Percentiles rank a stretch among this genome's conserved stretches.
Conservation (phyloP, 2,888 invertebrate species). For the Aromia moschata region DNA sequence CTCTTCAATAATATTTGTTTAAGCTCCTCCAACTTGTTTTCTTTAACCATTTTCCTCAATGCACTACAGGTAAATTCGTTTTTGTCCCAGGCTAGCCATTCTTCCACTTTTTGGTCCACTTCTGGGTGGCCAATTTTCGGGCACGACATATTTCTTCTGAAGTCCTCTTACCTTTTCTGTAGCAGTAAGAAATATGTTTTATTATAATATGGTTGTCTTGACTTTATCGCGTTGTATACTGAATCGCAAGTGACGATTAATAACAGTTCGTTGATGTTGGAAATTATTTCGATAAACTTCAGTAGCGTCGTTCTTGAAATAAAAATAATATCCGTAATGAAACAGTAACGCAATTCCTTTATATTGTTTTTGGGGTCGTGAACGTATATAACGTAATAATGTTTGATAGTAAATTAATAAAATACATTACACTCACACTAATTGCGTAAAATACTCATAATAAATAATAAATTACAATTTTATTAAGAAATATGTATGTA, state of each 20-base stretch:
- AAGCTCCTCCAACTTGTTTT: slow-evolving; percentile 69
- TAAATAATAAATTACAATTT: too few species aligned
- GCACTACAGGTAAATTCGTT: slow-evolving; percentile 73
- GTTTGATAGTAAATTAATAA: too few species aligned
- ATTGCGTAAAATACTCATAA: too few species aligned
- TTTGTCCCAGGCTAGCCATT: slow-evolving; percentile 82
- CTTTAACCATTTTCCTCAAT: slow-evolving; percentile 68
- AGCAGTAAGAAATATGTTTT: too few species aligned
- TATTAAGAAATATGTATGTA: neutral
- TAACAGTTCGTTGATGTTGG: neutral
- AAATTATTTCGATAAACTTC: neutral
- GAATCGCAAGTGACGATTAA: neutral
- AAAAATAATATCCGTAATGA: too few species aligned
- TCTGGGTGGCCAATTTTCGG: slow-evolving; percentile 37
- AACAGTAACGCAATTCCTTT: too few species aligned
- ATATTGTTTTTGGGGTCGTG: too few species aligned
- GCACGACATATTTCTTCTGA: slow-evolving; percentile 6
- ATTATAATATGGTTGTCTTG: neutral
- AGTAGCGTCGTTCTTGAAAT: too few species aligned
- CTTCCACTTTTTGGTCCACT: slow-evolving; percentile 73
- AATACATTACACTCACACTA: too few species aligned
- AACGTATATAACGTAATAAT: too few species aligned
- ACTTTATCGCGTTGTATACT: neutral
- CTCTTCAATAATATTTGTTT: slow-evolving; percentile 73
- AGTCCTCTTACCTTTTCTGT: too few species aligned